These are phyloP conservation scores for Rhombomys opimus DNA, from an alignment of 2,113 vertebrate species.

Conservation along the genomic window DNA sequence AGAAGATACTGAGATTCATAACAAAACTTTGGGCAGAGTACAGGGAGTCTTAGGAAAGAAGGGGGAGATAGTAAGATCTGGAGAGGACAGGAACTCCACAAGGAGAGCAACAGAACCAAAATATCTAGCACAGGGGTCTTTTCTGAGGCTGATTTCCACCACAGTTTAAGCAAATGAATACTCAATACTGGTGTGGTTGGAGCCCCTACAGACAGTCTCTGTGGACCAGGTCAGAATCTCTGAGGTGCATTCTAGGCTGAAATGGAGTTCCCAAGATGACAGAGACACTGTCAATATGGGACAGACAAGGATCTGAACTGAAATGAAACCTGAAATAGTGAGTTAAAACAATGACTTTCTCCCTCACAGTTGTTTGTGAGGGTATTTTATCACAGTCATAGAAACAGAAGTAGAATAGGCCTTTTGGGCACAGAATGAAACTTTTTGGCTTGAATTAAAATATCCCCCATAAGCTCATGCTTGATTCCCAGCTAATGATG, in stretches of 20 bases:
- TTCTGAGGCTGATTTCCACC: no score
- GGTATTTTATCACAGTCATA: not conserved
- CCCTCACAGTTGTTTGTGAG: not conserved
- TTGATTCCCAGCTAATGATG: not conserved
- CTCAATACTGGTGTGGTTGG: not conserved
- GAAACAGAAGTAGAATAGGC: not conserved
- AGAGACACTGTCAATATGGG: not conserved
- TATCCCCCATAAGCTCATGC: not conserved
- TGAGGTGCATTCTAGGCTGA: not conserved
- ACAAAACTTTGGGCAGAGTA: no score
- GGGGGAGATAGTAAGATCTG: no score
- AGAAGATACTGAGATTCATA: no score
- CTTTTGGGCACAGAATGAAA: not conserved
- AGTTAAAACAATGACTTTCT: not conserved
- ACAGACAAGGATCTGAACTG: not conserved
- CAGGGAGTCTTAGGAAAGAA: no score
- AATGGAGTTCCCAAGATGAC: not conserved
- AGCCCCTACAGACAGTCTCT: not conserved
- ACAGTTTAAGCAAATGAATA: not conserved
- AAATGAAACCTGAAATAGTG: not conserved
- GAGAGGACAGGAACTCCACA: no score
- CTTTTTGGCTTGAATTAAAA: not conserved
- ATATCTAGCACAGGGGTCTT: no score
- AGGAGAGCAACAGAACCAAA: no score
- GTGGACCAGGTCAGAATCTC: not conserved